Conservation (phyloP, 2,113 vertebrate species). For the Jaculus jaculus region DNA sequence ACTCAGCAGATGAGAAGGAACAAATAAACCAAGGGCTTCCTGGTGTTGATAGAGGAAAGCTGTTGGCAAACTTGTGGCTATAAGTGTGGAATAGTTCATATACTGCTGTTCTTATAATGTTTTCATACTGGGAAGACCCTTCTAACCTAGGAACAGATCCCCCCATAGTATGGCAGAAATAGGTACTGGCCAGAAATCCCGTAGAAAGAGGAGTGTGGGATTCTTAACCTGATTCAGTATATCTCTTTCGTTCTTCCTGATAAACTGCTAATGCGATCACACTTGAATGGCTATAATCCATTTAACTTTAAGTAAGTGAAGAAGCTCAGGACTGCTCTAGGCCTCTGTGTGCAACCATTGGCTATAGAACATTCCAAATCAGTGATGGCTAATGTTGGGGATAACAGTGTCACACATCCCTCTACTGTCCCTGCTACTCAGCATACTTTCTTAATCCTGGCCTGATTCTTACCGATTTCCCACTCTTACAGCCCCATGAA, state of each 20-base stretch:
- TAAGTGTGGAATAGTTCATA: not conserved
- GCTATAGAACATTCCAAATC: not conserved
- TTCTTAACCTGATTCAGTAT: not conserved
- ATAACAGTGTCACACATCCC: not conserved
- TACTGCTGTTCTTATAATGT: not conserved
- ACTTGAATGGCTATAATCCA: not conserved
- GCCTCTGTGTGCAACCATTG: not conserved
- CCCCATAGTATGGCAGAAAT: not conserved
- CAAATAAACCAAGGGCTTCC: not conserved
- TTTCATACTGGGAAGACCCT: not conserved
- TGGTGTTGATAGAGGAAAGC: not conserved
- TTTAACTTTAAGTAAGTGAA: not conserved
- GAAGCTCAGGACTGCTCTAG: not conserved
- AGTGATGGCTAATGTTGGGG: not conserved
- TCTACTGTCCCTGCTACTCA: not conserved
- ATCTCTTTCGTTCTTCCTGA: not conserved
- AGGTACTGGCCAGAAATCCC: not conserved
- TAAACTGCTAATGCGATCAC: not conserved
- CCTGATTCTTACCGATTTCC: slow-evolving; percentile 70
- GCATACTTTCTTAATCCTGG: not conserved
- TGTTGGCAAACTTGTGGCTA: not conserved
- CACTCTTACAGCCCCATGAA: slow-evolving; percentile 91
- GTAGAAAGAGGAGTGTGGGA: not conserved
- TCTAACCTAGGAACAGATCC: not conserved
- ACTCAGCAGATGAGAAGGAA: not conserved